Base-by-base conservation (phyloP, 92 coral and sea anemone genomes). In the Pocillopora meandrina region DNA sequence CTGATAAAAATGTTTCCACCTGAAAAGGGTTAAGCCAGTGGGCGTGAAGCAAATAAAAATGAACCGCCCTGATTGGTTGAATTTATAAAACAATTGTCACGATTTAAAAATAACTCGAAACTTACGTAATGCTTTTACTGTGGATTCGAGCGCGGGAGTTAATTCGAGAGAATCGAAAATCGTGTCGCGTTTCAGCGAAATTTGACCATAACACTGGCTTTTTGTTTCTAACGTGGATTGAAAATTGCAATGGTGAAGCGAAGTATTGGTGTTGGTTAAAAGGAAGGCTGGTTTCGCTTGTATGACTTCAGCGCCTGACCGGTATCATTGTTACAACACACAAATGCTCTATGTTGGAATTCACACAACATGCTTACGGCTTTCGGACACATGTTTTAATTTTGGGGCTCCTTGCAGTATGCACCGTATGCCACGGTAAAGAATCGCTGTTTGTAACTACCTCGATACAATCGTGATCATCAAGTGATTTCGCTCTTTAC, bases 81-180 rank as follows among this genome's bases (percentile, higher is more conserved):
- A 76, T 75, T 76, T 55, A 20, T 12, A 31, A 80, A 75, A 77
- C 82, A 89, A 78, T 78, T 78, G 91, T 73, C 78, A 80, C 70
- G 80, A 47, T 74, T 31, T 67, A 73, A 83, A 73, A 73, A 91
- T 91, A 89, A 81, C 82, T 68, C 61, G 80, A 69, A 76, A 65
- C 59, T 91, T 85, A 91, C 90, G 95, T 91, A 89, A 91, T 88
- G 85, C 64, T 18, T 67, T 75, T 73, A 17, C 71, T 67, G 71
- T 72, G 79, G 63, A 58, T 61, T 57, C 90, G 36, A 75, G 86
- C 91, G 91, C 91, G 93, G 93, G 94, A 91, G 8, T 42, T 42
- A 7, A 91, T 79, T 42, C 36, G 71, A 63, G 86, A 36, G 60
- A 19, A 65, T 33, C 71, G 85, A 71, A 71, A 62, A 74, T 26